These are phyloP conservation scores for Pyrocoelia pectoralis DNA, from an alignment of 2,888 invertebrate species.

Conservation along the genomic window DNA sequence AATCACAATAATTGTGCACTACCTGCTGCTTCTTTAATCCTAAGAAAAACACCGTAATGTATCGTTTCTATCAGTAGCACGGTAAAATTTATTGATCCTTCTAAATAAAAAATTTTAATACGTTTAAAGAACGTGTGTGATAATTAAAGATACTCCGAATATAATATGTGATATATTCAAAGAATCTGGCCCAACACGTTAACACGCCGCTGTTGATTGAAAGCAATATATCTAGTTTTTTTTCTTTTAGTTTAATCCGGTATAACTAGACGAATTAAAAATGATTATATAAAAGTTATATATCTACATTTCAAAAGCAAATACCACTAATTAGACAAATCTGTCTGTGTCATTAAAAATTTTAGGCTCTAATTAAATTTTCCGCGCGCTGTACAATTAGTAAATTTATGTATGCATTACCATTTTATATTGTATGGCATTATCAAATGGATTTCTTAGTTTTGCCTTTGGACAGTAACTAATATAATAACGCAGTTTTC, in stretches of 20 bases:
- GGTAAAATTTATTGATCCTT: background rate
- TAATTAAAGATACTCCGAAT: background rate
- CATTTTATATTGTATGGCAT: too few species aligned
- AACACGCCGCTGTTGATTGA: background rate
- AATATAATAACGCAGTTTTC: too few species aligned
- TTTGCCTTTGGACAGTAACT: too few species aligned
- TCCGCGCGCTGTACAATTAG: too few species aligned
- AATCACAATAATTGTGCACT: too few species aligned
- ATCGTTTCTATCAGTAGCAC: background rate
- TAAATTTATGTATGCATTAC: too few species aligned
- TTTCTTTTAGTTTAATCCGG: background rate
- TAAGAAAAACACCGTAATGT: background rate
- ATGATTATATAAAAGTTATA: background rate
- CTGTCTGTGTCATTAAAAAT: background rate
- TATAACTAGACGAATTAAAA: background rate
- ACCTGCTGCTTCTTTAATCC: too few species aligned
- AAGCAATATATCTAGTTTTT: background rate
- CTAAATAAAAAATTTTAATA: background rate
- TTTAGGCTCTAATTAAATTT: too few species aligned
- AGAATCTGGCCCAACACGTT: background rate
- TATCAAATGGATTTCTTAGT: too few species aligned
- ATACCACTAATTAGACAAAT: background rate
- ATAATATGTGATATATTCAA: constrained; percentile 1
- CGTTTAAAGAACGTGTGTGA: background rate
- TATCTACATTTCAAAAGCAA: background rate